phyloP scores from a whole-genome alignment of 2,113 vertebrate genomes.

The Ariopsis seemanni region DNA sequence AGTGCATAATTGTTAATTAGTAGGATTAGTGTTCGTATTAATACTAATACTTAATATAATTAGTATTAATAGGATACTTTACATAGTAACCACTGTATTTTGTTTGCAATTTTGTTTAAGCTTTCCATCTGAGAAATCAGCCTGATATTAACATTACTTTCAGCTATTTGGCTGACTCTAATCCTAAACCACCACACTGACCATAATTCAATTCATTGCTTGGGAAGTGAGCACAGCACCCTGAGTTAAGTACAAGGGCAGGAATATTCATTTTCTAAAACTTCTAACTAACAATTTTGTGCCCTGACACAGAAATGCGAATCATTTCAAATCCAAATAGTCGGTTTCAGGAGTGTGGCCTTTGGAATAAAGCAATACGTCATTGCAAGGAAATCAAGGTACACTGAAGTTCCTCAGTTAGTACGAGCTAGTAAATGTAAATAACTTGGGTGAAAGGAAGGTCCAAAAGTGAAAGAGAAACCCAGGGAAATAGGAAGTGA shows the following conservation, averaged over 20 bases:
- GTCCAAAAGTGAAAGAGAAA: constrained; percentile 16
- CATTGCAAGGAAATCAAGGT: neutral
- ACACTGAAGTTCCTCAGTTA: neutral
- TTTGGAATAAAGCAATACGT: neutral
- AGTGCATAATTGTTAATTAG: too few species aligned
- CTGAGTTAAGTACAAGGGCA: neutral
- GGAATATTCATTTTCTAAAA: neutral
- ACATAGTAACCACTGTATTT: neutral
- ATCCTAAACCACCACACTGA: neutral
- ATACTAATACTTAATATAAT: too few species aligned
- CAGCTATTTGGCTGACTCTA: neutral
- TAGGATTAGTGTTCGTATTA: too few species aligned
- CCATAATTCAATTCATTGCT: neutral
- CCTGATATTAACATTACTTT: neutral
- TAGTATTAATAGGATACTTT: too few species aligned
- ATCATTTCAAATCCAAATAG: neutral
- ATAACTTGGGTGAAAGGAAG: neutral
- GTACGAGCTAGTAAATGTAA: neutral
- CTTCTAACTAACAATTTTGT: neutral
- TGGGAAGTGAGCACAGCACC: neutral
- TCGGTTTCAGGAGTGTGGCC: neutral
- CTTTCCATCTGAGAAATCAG: neutral
- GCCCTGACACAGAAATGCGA: neutral
- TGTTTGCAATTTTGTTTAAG: neutral
- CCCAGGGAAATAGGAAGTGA: neutral